Conservation (phyloP, 1,140 invertebrate genomes). For the Tetramorium parvispinum region DNA sequence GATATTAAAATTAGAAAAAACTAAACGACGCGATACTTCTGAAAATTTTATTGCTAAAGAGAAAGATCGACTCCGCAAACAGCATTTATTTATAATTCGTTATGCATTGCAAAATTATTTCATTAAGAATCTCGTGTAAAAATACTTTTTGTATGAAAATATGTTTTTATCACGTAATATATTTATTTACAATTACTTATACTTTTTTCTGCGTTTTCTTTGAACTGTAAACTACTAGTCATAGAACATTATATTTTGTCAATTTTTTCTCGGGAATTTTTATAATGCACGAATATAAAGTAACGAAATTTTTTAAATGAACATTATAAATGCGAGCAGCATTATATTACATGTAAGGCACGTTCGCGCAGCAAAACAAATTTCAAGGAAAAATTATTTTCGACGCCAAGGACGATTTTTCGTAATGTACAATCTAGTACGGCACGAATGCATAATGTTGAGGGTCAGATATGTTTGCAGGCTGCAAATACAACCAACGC, state of each 20-base stretch:
- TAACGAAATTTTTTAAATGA: neutral
- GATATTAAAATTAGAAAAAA: neutral
- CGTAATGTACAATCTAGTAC: neutral
- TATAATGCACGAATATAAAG: neutral
- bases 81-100: neutral
- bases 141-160: neutral
- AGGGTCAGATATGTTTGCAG: neutral
- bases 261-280: neutral
- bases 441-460: constrained; percentile 1
- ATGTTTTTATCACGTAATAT: neutral
- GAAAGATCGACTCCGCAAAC: neutral
- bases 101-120: neutral
- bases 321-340: neutral
- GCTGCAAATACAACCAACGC: neutral
- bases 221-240: neutral
- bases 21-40: neutral
- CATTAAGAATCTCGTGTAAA: neutral
- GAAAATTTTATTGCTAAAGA: neutral
- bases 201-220: neutral
- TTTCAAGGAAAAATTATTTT: constrained; percentile 50
- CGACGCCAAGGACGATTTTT: constrained; percentile 21
- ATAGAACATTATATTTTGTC: neutral
- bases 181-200: neutral
- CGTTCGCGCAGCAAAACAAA: neutral
- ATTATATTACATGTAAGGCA: neutral